Conservation (phyloP, 2,888 invertebrate species). For the Drepana falcataria region DNA sequence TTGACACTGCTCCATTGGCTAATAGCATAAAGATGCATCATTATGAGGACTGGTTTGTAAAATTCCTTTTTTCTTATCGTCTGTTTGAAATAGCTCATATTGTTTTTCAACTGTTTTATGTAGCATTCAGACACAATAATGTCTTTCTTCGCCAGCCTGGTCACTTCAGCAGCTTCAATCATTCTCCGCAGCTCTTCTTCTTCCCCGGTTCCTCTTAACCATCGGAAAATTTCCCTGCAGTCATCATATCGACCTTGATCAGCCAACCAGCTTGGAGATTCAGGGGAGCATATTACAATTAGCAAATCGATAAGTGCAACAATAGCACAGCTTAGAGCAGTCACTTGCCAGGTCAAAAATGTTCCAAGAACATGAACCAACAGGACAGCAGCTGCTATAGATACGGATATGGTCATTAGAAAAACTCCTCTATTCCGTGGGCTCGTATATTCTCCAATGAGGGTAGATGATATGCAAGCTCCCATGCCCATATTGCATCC, state of each 20-base stretch:
- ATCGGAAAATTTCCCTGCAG: conserved; percentile 68
- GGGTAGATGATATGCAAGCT: conserved; percentile 52
- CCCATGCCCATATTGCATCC: conserved; percentile 58
- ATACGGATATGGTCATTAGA: conserved; percentile 72
- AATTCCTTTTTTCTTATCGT: conserved; percentile 27
- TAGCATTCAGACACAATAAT: conserved; percentile 9
- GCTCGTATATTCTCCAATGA: conserved; percentile 67
- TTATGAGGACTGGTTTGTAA: conserved; percentile 29
- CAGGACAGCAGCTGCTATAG: conserved; percentile 75
- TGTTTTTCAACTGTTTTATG: background rate
- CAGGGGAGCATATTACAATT: conserved; percentile 45
- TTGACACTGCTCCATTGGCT: conserved; percentile 48
- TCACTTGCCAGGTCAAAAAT: conserved; percentile 63
- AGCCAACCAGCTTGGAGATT: conserved; percentile 79
- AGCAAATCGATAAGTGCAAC: conserved; percentile 47
- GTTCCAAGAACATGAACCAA: conserved; percentile 75
- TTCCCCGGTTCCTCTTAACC: conserved; percentile 56
- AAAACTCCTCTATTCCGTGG: conserved; percentile 77
- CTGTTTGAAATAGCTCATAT: background rate
- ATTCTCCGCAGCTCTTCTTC: conserved; percentile 42
- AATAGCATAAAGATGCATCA: conserved; percentile 32
- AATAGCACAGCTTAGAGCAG: conserved; percentile 52
- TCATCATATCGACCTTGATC: conserved; percentile 60
- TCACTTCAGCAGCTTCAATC: conserved; percentile 16
- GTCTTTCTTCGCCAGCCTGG: conserved; percentile 7